phyloP scores from a whole-genome alignment of 2,797 vertebrate genomes.

The Champsocephalus esox region DNA sequence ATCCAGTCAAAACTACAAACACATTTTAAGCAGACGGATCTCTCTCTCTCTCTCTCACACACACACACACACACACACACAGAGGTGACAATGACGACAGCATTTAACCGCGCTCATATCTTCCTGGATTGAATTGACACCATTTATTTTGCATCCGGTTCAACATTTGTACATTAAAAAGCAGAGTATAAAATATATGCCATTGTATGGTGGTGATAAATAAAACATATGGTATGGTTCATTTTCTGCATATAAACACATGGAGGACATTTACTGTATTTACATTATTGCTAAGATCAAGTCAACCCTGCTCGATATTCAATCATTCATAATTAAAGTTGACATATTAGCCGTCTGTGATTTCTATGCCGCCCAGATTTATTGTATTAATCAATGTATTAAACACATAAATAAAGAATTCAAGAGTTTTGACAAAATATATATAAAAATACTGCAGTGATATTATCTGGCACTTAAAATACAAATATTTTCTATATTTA shows the following conservation, averaged over 20 bases:
- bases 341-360: background rate
- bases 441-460: background rate
- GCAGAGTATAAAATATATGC: background rate
- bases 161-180: background rate
- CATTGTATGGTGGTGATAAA: background rate
- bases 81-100: constrained; percentile 3
- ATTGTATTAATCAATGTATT: background rate
- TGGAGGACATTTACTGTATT: background rate
- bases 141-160: background rate
- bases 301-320: background rate
- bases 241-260: background rate
- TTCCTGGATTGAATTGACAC: background rate
- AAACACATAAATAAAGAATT: background rate
- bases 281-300: background rate
- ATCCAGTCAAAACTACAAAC: constrained; percentile 51
- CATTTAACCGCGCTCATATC: accelerated
- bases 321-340: background rate
- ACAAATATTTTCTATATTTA: too few relatives aligned
- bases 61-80: constrained; percentile 3
- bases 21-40: constrained; percentile 52
- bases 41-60: too few relatives aligned
- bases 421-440: background rate
- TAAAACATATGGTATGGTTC: background rate
- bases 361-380: background rate
- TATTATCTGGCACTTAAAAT: background rate